A percentile compares a stretch with the other conserved stretches of the same genome.
Conservation (phyloP, 1,140 invertebrate species). For the Ceratina calcarata region DNA sequence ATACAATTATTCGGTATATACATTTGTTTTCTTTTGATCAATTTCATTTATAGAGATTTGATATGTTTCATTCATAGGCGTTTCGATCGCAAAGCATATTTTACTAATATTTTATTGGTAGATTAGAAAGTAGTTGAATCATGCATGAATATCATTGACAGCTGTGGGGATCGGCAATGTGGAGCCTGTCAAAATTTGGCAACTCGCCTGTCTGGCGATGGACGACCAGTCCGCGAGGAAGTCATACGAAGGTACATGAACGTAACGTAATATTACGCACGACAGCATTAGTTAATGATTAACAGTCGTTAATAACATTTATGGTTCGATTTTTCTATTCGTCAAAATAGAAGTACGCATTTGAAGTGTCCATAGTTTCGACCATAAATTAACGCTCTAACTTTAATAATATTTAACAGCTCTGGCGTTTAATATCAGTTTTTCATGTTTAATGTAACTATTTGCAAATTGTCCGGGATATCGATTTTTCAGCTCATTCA, state of each 20-base stretch:
- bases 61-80: neutral
- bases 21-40: neutral
- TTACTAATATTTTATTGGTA: slow-evolving; percentile 51
- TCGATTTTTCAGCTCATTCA: neutral
- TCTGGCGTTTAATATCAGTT: slow-evolving; percentile 24
- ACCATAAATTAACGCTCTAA: slow-evolving; percentile 31
- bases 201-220: slow-evolving; percentile 77
- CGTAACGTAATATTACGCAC: slow-evolving; percentile 62
- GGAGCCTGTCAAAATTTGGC: slow-evolving; percentile 78
- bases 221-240: slow-evolving; percentile 76
- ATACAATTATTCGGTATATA: neutral
- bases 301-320: slow-evolving; percentile 17
- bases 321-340: neutral
- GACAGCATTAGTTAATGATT: slow-evolving; percentile 16
- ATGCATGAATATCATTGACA: slow-evolving; percentile 77
- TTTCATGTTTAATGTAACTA: slow-evolving; percentile 19
- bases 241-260: slow-evolving; percentile 77
- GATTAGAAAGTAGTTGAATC: slow-evolving; percentile 69
- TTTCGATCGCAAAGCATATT: slow-evolving; percentile 6
- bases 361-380: slow-evolving; percentile 32
- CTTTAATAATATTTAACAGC: neutral
- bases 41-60: neutral
- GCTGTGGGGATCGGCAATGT: slow-evolving; percentile 78
- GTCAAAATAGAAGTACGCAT: neutral
- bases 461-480: slow-evolving; percentile 7